These are phyloP conservation scores for Tanypteryx hageni DNA, from an alignment of 2,888 invertebrate genomes.

Conservation along the genomic window DNA sequence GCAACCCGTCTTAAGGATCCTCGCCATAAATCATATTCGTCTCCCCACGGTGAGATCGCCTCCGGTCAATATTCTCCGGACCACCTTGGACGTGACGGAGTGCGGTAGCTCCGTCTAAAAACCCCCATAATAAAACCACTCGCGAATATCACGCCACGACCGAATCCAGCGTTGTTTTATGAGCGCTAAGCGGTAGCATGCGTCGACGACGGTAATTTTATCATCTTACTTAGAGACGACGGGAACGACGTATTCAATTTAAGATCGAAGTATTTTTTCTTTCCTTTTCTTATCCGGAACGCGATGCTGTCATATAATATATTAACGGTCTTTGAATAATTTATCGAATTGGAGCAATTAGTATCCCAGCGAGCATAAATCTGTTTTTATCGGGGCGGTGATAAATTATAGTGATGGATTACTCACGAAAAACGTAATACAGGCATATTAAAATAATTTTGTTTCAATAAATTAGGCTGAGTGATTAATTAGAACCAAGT, in stretches of 20 bases:
- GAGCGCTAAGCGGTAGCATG: not conserved
- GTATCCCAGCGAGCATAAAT: not conserved
- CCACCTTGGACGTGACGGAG: not conserved
- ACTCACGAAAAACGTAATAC: no score
- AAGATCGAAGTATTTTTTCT: not conserved
- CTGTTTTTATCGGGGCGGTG: not conserved
- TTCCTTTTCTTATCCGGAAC: not conserved
- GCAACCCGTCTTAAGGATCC: not conserved
- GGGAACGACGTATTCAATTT: not conserved
- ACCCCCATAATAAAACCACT: not conserved
- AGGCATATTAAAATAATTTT: no score
- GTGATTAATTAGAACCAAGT: no score
- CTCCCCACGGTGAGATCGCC: not conserved
- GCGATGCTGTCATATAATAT: not conserved
- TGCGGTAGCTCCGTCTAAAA: not conserved
- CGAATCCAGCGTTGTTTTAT: not conserved
- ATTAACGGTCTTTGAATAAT: slow-evolving; percentile 19
- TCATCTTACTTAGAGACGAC: not conserved
- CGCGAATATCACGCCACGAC: slow-evolving; percentile 19
- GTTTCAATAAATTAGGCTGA: no score
- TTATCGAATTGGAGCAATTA: slow-evolving; percentile 12
- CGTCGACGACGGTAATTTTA: slow-evolving; percentile 16
- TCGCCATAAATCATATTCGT: not conserved
- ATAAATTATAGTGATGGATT: not conserved
- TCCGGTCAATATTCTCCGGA: slow-evolving; percentile 14